Evolutionary conservation across 2,888 invertebrate species (phyloP).

Genomic region (Lordiphosa fenestrarum): DNA sequence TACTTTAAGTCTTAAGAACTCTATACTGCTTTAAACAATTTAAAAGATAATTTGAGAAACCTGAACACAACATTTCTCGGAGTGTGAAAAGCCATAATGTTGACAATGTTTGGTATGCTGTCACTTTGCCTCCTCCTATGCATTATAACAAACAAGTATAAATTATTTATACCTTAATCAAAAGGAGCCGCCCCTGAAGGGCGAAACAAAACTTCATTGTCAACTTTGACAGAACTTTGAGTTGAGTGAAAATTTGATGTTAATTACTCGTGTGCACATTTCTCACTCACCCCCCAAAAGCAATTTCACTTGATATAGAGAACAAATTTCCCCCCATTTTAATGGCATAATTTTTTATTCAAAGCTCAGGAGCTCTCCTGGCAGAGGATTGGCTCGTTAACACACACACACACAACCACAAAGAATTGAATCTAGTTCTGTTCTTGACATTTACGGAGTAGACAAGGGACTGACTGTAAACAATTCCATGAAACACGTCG

Average conservation of each 20-base stretch:
- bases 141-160: slow-evolving; percentile 47
- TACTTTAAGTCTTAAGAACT: too few species aligned
- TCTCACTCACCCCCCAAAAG: slow-evolving; percentile 1
- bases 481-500: slow-evolving; percentile 52
- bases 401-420: slow-evolving; percentile 39
- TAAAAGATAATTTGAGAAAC: too few species aligned
- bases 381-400: slow-evolving; percentile 44
- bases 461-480: slow-evolving; percentile 20
- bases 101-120: slow-evolving; percentile 53
- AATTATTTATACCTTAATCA: slow-evolving; percentile 70
- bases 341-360: slow-evolving; percentile 57
- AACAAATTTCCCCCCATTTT: slow-evolving; percentile 30
- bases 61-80: too few species aligned
- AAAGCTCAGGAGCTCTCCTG: slow-evolving; percentile 7
- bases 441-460: slow-evolving; percentile 62
- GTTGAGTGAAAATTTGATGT: slow-evolving; percentile 48
- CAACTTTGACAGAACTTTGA: slow-evolving; percentile 56
- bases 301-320: slow-evolving; percentile 1
- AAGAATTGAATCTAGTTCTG: slow-evolving; percentile 65
- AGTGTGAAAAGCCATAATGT: slow-evolving; percentile 61
- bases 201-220: slow-evolving; percentile 46
- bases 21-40: too few species aligned
- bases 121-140: slow-evolving; percentile 13
- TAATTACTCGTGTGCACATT: slow-evolving; percentile 58
- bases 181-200: slow-evolving; percentile 23